Percentiles rank a stretch among this genome's conserved stretches.
Evolutionary conservation across 2,797 vertebrate genomes (phyloP).

Genomic region (Rousettus madagascariensis): DNA sequence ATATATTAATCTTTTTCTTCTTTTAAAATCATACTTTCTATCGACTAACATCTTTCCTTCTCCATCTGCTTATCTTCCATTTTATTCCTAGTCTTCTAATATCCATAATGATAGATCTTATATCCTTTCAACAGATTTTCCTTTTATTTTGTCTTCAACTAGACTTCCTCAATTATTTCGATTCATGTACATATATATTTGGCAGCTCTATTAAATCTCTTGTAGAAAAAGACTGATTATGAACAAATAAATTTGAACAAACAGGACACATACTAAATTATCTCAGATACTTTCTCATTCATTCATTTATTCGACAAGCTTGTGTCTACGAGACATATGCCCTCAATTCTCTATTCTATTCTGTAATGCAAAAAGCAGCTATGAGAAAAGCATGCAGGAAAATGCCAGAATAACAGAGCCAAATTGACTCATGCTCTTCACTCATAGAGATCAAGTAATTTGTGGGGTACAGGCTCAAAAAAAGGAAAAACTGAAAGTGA

Average conservation of each 20-base stretch:
- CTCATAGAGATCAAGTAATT: slow-evolving; percentile 49
- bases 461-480: slow-evolving; percentile 42
- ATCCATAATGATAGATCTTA: background rate
- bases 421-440: slow-evolving; percentile 46
- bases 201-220: background rate
- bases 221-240: slow-evolving; percentile 37
- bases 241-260: slow-evolving; percentile 35
- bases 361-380: slow-evolving; percentile 52
- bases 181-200: background rate
- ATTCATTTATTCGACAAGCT: slow-evolving; percentile 43
- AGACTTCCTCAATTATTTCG: slow-evolving; percentile 21
- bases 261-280: slow-evolving; percentile 56
- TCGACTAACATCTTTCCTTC: background rate
- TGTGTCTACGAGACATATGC: slow-evolving; percentile 26
- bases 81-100: slow-evolving; percentile 29
- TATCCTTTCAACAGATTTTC: slow-evolving; percentile 32
- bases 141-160: slow-evolving; percentile 35
- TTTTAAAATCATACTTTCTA: slow-evolving; percentile 16
- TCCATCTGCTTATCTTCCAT: background rate
- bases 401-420: slow-evolving; percentile 54
- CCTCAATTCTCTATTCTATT: slow-evolving; percentile 34
- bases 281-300: background rate
- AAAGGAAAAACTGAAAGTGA: slow-evolving; percentile 46
- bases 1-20: slow-evolving; percentile 4
- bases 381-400: slow-evolving; percentile 59